Percentiles rank a stretch among this genome's conserved stretches.
Evolutionary conservation across 1,140 invertebrate genomes (phyloP).

Genomic region (Trachelipus rathkii): DNA sequence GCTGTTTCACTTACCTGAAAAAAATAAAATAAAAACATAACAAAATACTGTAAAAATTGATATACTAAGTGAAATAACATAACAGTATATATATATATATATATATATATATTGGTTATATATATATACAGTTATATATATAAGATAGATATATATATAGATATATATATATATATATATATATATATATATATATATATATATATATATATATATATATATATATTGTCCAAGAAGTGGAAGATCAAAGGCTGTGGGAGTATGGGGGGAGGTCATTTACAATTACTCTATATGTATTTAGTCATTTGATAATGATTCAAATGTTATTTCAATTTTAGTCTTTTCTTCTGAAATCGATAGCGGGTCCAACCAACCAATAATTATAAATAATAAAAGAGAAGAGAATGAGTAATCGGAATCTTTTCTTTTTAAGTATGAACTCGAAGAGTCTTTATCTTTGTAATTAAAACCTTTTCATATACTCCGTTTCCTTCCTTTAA

Average conservation of each 20-base stretch:
- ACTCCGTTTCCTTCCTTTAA: no score
- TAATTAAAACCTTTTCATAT: no score
- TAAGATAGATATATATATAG: not conserved
- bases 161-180: not conserved
- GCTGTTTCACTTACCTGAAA: not conserved
- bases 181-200: not conserved
- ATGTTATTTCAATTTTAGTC: no score
- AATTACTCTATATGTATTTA: not conserved
- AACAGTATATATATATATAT: no score
- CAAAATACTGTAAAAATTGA: not conserved
- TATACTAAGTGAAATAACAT: not conserved
- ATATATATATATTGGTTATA: no score
- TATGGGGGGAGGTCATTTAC: not conserved
- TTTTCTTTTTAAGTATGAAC: no score
- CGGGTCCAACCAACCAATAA: not conserved
- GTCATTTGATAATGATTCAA: not conserved
- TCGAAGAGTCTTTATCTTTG: no score
- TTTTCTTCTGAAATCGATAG: not conserved
- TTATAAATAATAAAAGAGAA: not conserved
- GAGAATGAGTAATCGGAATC: no score
- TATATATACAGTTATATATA: no score
- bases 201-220: constrained; percentile 1
- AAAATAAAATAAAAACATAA: not conserved
- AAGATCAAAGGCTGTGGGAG: not conserved
- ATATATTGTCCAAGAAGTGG: not conserved